Conservation (phyloP, 2,113 vertebrate species). For the Gobius niger region DNA sequence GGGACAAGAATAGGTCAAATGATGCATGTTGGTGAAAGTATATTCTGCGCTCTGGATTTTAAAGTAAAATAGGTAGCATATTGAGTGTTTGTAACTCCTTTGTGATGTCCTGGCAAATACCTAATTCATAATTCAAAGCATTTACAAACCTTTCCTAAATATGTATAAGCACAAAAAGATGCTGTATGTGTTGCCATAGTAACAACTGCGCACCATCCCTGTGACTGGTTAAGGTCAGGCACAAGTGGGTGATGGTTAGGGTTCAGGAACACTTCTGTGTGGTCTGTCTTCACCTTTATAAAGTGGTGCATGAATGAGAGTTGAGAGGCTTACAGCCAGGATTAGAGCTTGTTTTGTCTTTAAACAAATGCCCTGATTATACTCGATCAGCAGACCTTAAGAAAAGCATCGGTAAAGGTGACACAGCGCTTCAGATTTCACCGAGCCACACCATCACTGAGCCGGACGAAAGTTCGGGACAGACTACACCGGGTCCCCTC, state of each 20-base stretch:
- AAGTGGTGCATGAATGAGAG: slow-evolving; percentile 33
- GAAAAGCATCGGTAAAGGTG: slow-evolving; percentile 45
- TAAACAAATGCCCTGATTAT: slow-evolving; percentile 50
- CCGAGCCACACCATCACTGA: slow-evolving; percentile 42
- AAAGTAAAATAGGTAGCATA: neutral
- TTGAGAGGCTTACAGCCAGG: slow-evolving; percentile 14
- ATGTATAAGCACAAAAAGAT: too few relatives aligned
- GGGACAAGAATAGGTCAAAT: slow-evolving; percentile 37
- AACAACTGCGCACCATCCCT: too few relatives aligned
- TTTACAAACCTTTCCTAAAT: too few relatives aligned
- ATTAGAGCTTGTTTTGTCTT: slow-evolving; percentile 43
- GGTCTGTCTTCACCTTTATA: slow-evolving; percentile 29
- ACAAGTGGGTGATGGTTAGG: too few relatives aligned
- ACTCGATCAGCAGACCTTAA: slow-evolving; percentile 56
- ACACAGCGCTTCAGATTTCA: slow-evolving; percentile 53
- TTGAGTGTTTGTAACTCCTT: too few relatives aligned
- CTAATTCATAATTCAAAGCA: too few relatives aligned
- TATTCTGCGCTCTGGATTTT: slow-evolving; percentile 25
- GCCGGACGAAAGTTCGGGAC: slow-evolving; percentile 33
- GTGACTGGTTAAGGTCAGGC: too few relatives aligned
- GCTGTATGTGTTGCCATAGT: too few relatives aligned
- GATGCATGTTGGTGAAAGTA: neutral
- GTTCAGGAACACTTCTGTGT: slow-evolving; percentile 18
- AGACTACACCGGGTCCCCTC: slow-evolving; percentile 9
- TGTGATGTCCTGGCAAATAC: too few relatives aligned